Evolutionary conservation across 2,113 vertebrate species (phyloP), one percentile per base, ranked within the genome.

Genomic region (Ploceus nigricollis): DNA sequence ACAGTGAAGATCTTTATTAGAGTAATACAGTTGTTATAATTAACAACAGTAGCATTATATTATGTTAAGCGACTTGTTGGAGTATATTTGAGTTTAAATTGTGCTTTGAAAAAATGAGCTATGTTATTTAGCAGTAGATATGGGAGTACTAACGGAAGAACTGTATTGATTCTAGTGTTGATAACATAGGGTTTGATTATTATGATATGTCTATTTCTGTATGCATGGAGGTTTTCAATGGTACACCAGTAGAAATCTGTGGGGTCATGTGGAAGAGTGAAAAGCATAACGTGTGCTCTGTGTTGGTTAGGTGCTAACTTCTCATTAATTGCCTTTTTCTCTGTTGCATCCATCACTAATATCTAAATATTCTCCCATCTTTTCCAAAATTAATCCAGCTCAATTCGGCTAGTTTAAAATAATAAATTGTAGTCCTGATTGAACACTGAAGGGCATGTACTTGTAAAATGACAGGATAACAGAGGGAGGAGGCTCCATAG

Each of bases 91-190:
- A 89, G 71, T 80, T 80, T 7, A 84, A 13, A 58, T 60, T 20
- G 24, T 78, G 70, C 24, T 79, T 90, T 82, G 35, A 39, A 48
- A 79, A 89, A 87, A 53, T 24, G 10, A 69, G 13, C 24, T 19
- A 3, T 3, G 0, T 45, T 92, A 25, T 65, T 82, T 83, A 54
- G 33, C 60, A 64, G 56, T 37, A 85, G 47, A 57, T 80, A 58
- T 0, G 0, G 18, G 19, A 81, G 22, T 57, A 81, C 69, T 69
- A 82, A 21, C 0, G 0, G 58, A 63, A 78, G 48, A 85, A 63
- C 44, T 63, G 23, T 44, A 84, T 68, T 57, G 61, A 71, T 64
- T 75, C 22, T 39, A 30, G 10, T 42, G 17, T 58, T 91, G 63
- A 63, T 87, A 35, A 10, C 20, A 5, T 27, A n/a, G 24, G 64